A percentile compares a stretch with the other conserved stretches of the same genome.
phyloP scores from a whole-genome alignment of 2,888 invertebrate species.

The Athrips mouffetella region DNA sequence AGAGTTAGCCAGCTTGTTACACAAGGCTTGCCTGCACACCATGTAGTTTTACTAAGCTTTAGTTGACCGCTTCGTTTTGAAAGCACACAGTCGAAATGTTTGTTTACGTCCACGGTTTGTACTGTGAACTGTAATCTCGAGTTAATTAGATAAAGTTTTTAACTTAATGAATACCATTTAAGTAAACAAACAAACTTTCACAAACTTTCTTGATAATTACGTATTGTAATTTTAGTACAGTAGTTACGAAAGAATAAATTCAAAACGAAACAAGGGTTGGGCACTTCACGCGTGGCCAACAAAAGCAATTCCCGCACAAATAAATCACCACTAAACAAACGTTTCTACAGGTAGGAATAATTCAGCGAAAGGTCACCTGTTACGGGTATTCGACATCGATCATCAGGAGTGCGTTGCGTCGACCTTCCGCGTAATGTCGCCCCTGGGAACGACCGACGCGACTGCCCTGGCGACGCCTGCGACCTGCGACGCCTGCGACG shows the following conservation, averaged over 20 bases:
- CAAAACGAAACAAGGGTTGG: slow-evolving; percentile 43
- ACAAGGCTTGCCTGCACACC: slow-evolving; percentile 8
- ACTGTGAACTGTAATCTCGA: neutral
- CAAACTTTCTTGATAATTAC: too few relatives aligned
- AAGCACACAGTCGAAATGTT: slow-evolving; percentile 2
- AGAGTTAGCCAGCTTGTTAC: slow-evolving; percentile 14
- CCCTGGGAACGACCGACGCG: slow-evolving; percentile 61
- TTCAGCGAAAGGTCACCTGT: slow-evolving; percentile 76
- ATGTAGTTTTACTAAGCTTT: slow-evolving; percentile 7
- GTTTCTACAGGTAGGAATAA: slow-evolving; percentile 74
- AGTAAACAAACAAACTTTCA: too few relatives aligned
- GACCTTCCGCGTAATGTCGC: slow-evolving; percentile 70
- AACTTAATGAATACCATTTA: too few relatives aligned
- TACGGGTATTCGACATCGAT: slow-evolving; percentile 75
- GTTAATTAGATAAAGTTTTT: neutral
- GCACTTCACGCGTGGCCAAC: slow-evolving; percentile 39
- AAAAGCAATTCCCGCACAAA: slow-evolving; percentile 63
- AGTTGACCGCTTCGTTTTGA: slow-evolving; percentile 7
- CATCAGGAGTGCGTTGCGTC: slow-evolving; percentile 72
- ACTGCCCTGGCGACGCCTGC: slow-evolving; percentile 55
- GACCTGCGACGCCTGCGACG: slow-evolving; percentile 58
- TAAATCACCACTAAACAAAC: slow-evolving; percentile 75
- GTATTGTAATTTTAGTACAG: too few relatives aligned
- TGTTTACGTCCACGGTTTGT: neutral
- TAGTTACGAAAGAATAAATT: slow-evolving; percentile 28